Evolutionary conservation across 2,888 invertebrate genomes (phyloP).

Genomic region (Lasioglossum malachurum): DNA sequence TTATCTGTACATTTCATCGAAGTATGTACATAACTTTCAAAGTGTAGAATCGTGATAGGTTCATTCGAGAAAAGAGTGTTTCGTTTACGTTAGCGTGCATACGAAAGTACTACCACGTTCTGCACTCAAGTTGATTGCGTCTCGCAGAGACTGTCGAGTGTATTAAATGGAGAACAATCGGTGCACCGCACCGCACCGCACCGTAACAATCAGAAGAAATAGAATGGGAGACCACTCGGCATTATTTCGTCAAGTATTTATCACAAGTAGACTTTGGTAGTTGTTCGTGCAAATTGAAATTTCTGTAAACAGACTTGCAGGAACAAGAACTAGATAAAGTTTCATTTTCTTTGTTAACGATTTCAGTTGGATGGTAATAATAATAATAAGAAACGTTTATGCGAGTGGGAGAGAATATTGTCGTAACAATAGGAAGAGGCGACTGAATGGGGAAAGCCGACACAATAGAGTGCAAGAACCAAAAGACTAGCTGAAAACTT

Average conservation of each 20-base stretch:
- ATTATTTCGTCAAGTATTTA: background rate
- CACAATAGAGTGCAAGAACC: no score
- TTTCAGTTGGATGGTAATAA: background rate
- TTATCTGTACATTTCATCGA: background rate
- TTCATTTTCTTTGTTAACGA: background rate
- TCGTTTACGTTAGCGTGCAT: slow-evolving; percentile 57
- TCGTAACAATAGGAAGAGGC: no score
- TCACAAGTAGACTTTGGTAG: background rate
- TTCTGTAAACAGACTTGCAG: background rate
- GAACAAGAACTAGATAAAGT: background rate
- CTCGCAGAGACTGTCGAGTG: slow-evolving; percentile 76
- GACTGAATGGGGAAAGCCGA: no score
- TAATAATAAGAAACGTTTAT: no score
- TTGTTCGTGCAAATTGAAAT: background rate
- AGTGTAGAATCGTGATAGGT: background rate
- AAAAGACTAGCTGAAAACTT: no score
- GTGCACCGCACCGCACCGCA: slow-evolving; percentile 50
- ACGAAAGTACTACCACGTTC: slow-evolving; percentile 72
- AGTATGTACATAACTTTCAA: slow-evolving; percentile 45
- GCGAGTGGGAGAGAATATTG: no score
- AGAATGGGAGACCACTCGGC: background rate
- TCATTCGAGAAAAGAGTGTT: slow-evolving; percentile 31
- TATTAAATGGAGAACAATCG: slow-evolving; percentile 58
- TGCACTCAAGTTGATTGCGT: slow-evolving; percentile 82
- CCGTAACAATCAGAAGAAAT: slow-evolving; percentile 38